Conservation (phyloP, 2,113 vertebrate genomes). For the Chiloscyllium plagiosum region DNA sequence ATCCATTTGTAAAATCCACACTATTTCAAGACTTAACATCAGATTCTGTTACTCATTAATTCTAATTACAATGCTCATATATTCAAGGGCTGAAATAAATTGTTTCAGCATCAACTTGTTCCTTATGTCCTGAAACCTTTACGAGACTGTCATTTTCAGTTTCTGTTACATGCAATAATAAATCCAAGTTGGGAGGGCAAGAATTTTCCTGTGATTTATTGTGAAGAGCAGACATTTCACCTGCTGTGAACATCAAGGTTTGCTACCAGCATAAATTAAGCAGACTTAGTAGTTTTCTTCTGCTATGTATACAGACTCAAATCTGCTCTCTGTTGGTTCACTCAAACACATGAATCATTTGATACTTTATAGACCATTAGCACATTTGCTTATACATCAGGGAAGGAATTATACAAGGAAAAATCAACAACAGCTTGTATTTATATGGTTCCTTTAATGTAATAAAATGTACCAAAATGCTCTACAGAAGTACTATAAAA, state of each 20-base stretch:
- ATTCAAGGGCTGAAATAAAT: background rate
- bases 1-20: background rate
- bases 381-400: background rate
- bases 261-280: background rate
- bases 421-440: background rate
- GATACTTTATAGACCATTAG: background rate
- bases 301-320: background rate
- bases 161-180: background rate
- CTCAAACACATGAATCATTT: background rate
- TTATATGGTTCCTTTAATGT: background rate
- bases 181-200: background rate
- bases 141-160: background rate
- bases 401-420: background rate
- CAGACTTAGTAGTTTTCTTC: background rate
- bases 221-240: background rate
- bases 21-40: background rate
- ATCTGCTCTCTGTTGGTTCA: background rate
- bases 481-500: background rate
- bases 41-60: slow-evolving; percentile 3
- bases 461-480: background rate
- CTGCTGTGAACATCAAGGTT: background rate
- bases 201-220: background rate
- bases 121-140: too few relatives aligned
- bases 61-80: background rate
- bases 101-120: background rate